These are phyloP conservation scores for Lepus americanus DNA, from an alignment of 2,113 vertebrate genomes.

Conservation along the genomic window DNA sequence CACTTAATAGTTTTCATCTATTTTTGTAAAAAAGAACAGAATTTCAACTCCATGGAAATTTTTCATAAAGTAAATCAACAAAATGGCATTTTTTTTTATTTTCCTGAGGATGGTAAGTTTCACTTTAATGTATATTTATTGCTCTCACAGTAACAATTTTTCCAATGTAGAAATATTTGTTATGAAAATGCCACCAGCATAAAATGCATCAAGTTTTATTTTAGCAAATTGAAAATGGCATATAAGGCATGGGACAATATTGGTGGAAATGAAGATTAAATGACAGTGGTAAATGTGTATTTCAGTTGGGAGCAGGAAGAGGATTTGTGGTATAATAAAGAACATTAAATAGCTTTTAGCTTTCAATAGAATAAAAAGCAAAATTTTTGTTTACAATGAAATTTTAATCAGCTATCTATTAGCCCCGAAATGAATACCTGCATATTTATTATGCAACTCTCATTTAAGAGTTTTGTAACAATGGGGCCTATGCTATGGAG, in stretches of 20 bases:
- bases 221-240: conserved; percentile 56
- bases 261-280: conserved; percentile 55
- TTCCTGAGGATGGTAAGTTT: conserved; percentile 43
- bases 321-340: conserved; percentile 38
- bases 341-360: conserved; percentile 28
- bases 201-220: conserved; percentile 53
- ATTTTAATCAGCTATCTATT: background rate
- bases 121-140: conserved; percentile 60
- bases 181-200: conserved; percentile 45
- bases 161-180: background rate
- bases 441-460: background rate
- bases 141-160: conserved; percentile 44
- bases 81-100: conserved; percentile 43
- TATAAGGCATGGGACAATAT: background rate
- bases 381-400: background rate
- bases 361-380: conserved; percentile 35
- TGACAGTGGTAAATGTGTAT: rapidly evolving
- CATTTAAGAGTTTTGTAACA: background rate
- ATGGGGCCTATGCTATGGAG: too few relatives aligned
- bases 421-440: background rate
- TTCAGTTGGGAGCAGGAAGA: conserved; percentile 44
- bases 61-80: conserved; percentile 24
- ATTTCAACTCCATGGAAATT: background rate
- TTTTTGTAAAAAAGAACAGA: conserved; percentile 39
- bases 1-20: background rate